phyloP scores from a whole-genome alignment of 2,888 invertebrate genomes.

The Adineta ricciae region DNA sequence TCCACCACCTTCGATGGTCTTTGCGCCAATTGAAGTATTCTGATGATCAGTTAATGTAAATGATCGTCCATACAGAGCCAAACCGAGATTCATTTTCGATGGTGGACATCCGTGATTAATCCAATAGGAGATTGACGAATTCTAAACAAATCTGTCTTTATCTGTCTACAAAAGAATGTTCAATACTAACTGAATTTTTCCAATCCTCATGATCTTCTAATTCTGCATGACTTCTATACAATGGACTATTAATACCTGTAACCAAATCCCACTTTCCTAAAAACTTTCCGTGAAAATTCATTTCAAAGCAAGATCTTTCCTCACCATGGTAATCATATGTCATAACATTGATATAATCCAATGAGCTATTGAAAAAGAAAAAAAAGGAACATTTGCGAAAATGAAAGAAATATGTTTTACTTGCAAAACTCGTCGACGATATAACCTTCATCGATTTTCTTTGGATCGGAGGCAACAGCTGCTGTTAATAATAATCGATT shows the following conservation, averaged over 20 bases:
- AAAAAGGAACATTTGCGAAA: not conserved
- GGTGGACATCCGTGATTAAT: constrained; percentile 29
- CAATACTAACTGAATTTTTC: constrained; percentile 32
- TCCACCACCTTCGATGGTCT: constrained; percentile 21
- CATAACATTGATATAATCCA: constrained; percentile 32
- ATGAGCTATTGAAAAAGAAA: not conserved
- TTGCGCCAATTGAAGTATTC: not conserved
- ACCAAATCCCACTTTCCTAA: constrained; percentile 27
- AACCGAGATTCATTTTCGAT: constrained; percentile 31
- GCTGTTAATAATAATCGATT: constrained; percentile 18
- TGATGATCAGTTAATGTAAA: constrained; percentile 27
- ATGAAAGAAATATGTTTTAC: not conserved
- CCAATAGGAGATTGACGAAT: constrained; percentile 32
- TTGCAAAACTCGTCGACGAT: constrained; percentile 26
- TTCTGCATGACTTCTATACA: constrained; percentile 7
- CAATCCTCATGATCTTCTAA: constrained; percentile 22
- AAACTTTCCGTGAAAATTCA: no score
- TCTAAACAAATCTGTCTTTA: constrained; percentile 1
- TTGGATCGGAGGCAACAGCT: constrained; percentile 32
- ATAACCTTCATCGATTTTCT: constrained; percentile 28
- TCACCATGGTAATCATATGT: constrained; percentile 30
- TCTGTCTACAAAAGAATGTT: no score
- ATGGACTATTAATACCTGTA: constrained; percentile 30
- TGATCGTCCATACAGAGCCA: constrained; percentile 31
- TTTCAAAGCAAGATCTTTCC: no score